Evolutionary conservation across 2,113 vertebrate species (phyloP), one percentile per base, ranked within the genome.

Genomic region (Ginglymostoma cirratum): DNA sequence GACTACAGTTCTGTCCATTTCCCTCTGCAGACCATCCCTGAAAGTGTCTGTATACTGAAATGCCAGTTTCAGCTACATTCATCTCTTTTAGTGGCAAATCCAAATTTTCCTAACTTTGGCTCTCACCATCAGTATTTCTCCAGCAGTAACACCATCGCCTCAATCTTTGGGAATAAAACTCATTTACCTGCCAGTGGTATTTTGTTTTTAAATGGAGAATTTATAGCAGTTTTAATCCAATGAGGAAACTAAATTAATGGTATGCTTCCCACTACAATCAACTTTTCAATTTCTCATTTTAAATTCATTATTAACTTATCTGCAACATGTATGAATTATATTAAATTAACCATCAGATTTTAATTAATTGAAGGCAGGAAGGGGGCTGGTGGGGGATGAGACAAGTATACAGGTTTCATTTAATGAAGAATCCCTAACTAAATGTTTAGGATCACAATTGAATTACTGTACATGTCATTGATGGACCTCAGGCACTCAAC

Each of bases 401-500:
- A 76, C 17, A 69, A 23, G 17, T 10, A 83, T 83, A 83, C 38
- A 83, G 38, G 17, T 45, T 83, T 45, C 17, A 83, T 83, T 83
- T 83, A 42, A 90, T 90, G 87, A 90, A 90, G 87, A 83, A 83
- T 42, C 24, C 30, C 52, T 17, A 90, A 90, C 10, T 52, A 90
- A 55, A n/a, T 19, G 52, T 15, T 12, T 45, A 5, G 67, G 45
- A 70, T 38, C 21, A 94, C 30, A 69, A 42, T 23, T 94, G 93
- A 94, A 70, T 45, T 70, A 96, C 97, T 97, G 97, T 96, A 97
- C 97, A 97, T 97, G 98, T 97, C 97, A 98, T 97, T 98, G 97
- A 98, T 97, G 98, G 97, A 97, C 98, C 97, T 97, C 97, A 97
- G 97, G 98, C 98, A 98, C 97, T 98, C 96, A 30, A 52, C 97